Evolutionary conservation across 2,888 invertebrate species (phyloP), one percentile per base, ranked within the genome.

Genomic region (Dryomyza anilis): DNA sequence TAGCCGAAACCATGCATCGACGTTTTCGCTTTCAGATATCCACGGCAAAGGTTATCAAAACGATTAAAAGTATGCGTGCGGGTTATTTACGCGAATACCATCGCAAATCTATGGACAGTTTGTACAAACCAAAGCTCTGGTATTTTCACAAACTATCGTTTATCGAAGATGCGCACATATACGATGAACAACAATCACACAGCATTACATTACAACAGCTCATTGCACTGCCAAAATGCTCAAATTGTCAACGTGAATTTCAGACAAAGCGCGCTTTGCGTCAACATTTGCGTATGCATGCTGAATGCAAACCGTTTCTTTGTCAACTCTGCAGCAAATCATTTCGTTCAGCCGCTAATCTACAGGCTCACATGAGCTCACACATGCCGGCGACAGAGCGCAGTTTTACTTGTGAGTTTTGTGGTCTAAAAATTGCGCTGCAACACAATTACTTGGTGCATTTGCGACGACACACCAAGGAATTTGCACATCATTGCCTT

Each of bases 401-500:
- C 1, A 55, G 65, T 7, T 69, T 59, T 36, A 65, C 67, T 10
- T 69, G 69, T 29, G 67, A 69, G 19, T 69, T 56, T 62, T 69
- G 69, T 16, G 69, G 69, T 1, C 33, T 69, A 33, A 69, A 69
- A 39, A 69, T 69, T 25, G 65, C 69, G 8, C 29, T 67, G 30
- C 65, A 64, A 16, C 65, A 67, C 10, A 69, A 69, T 45, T 69
- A 69, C 50, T 48, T 50, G 4, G 69, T 69, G 12, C 69, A 69
- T n/a, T 50, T 69, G n/a, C 65, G 63, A n/a, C 39, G 69, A 10
- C 69, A 69, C 58, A 69, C 63, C 3, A 65, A 67, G 3, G 56
- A 64, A 16, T 64, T 64, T 8, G 36, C 61, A 1, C 65, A 69
- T 25, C 65, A 69, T 27, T 69, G 69, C 43, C 50, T 59, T 1